Base-by-base conservation (phyloP, 2,797 vertebrate genomes). In the Enteromius fasciolatus region DNA sequence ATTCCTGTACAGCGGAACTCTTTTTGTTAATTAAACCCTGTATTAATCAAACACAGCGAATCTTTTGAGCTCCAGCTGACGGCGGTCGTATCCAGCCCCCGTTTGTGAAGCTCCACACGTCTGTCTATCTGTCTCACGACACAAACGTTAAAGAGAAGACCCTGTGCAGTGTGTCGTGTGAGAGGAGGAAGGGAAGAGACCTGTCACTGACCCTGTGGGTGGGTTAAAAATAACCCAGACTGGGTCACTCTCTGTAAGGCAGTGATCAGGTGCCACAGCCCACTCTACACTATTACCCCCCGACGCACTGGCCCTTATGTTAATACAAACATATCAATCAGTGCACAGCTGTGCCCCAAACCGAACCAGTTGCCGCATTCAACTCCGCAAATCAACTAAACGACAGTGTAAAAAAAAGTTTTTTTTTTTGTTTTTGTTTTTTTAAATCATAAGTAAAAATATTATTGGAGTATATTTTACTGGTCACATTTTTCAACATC, bases 201-300 rank as follows among this genome's bases (percentile, higher is more conserved):
- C 84, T 28, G 86, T 83, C 86, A 85, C 70, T 84, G 82, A 69
- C 72, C 77, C 80, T 81, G 33, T 70, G 20, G 50, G 23, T 69
- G 82, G 33, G 86, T 82, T 90, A 90, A 88, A 90, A 90, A 90
- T 90, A 90, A 87, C 84, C 84, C 67, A 69, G 67, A 75, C 86
- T 68, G 74, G 83, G 87, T 77, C 84, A 87, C 86, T 85, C 77
- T 86, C 77, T 69, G 83, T 85, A 88, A 86, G 88, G 84, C 75
- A 83, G 83, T 79, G 44, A 85, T 85, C 83, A 76, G 57, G 81
- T 75, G 80, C 59, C 80, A 81, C 59, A 20, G 80, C 57, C 61
- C 80, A 52, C 59, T 20, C 80, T 14, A 66, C 59, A 41, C 69
- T 5, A 23, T 52, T 66, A 28, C 44, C 39, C 59, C 44, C 59